These are phyloP conservation scores for Anthopleura xanthogrammica DNA, from an alignment of 92 coral and sea anemone genomes.

Conservation along the genomic window DNA sequence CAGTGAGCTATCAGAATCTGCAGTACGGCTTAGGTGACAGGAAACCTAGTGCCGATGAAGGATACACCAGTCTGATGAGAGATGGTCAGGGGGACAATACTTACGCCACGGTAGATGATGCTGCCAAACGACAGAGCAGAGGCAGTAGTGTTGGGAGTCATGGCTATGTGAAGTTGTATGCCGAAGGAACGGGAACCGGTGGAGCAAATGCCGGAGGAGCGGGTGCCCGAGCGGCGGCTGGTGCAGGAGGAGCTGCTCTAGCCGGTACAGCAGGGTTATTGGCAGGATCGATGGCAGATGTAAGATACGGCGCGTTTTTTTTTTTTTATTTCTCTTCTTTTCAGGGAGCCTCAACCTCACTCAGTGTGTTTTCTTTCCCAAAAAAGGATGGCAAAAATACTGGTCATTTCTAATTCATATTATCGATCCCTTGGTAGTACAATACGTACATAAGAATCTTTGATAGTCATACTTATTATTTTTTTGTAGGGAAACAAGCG, in stretches of 20 bases:
- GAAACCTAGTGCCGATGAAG: constrained; percentile 21
- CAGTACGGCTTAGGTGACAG: constrained; percentile 32
- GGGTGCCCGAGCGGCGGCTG: too few species aligned
- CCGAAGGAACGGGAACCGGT: background rate
- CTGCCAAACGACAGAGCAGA: constrained; percentile 9
- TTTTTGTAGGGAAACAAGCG: constrained; percentile 8
- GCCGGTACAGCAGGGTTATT: constrained; percentile 24
- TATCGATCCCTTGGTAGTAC: too few species aligned
- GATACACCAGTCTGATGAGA: constrained; percentile 12
- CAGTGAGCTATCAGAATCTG: constrained; percentile 42
- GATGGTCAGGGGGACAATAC: constrained; percentile 8
- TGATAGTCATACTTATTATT: background rate
- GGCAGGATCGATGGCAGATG: constrained; percentile 22
- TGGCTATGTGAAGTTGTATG: constrained; percentile 4
- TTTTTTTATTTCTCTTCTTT: background rate
- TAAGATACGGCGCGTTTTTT: constrained; percentile 6
- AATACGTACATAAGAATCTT: background rate
- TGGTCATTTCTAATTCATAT: too few species aligned
- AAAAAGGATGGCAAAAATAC: too few species aligned
- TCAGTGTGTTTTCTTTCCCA: background rate
- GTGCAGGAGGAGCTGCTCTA: constrained; percentile 12
- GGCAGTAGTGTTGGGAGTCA: constrained; percentile 13
- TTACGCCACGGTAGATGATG: constrained; percentile 17
- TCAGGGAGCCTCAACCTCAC: background rate
- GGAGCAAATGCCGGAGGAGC: background rate